Percentiles rank a stretch among this genome's conserved stretches.
phyloP scores from a whole-genome alignment of 2,888 invertebrate genomes.

The Caenorhabditis imperialis region DNA sequence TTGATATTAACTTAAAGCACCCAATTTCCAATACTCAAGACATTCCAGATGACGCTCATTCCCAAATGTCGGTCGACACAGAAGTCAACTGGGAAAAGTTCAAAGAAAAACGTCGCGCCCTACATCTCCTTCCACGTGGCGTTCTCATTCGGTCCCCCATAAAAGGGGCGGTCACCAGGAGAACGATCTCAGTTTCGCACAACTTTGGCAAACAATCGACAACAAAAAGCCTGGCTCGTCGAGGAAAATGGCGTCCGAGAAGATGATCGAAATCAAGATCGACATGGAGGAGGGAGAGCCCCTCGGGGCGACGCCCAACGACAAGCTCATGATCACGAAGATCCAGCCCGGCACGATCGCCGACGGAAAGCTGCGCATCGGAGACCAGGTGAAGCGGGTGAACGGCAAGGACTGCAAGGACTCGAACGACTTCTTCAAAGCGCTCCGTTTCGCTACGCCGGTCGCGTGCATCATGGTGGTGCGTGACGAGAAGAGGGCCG shows the following conservation, averaged over 20 bases:
- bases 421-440: constrained; percentile 68
- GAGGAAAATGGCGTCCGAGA: constrained; percentile 45
- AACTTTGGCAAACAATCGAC: too few relatives aligned
- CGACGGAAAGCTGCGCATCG: constrained; percentile 71
- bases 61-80: too few relatives aligned
- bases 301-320: constrained; percentile 73
- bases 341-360: constrained; percentile 71
- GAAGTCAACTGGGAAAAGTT: too few relatives aligned
- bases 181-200: too few relatives aligned
- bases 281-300: constrained; percentile 75
- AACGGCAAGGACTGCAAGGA: constrained; percentile 62
- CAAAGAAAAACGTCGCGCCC: too few relatives aligned
- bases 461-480: constrained; percentile 57
- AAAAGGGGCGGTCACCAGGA: too few relatives aligned
- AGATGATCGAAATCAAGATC: constrained; percentile 64
- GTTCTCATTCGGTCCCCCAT: too few relatives aligned
- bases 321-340: constrained; percentile 72
- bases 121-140: too few relatives aligned
- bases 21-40: too few relatives aligned
- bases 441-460: constrained; percentile 69
- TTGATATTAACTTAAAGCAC: too few relatives aligned
- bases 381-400: constrained; percentile 68
- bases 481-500: constrained; percentile 63
- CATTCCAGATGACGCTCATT: too few relatives aligned
- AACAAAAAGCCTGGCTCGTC: too few relatives aligned